A percentile compares a stretch with the other conserved stretches of the same genome.
These are phyloP conservation scores for cat (Felis catus) DNA, from an alignment of 2,113 vertebrate species.

Conservation along the genomic window F.catus_Fca126_mat1.0 CM031418.1:72757001-72757500, in stretches of 20 bases:
- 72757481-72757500: not conserved
- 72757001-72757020: not conserved
- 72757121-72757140: not conserved
- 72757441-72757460: not conserved
- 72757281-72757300: not conserved
- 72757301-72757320: not conserved
- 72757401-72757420: not conserved
- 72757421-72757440: not conserved
- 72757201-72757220: not conserved
- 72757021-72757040: not conserved
- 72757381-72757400: not conserved
- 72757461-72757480: not conserved
- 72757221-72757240: not conserved
- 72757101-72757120: not conserved
- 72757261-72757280: not conserved
- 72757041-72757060: not conserved
- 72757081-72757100: not conserved
- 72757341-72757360: not conserved
- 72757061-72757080: not conserved
- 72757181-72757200: not conserved
- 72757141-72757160: not conserved
- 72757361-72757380: not conserved
- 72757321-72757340: not conserved
- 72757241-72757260: not conserved
- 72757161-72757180: not conserved